Base-by-base conservation (phyloP, 53 echinoderm and acorn worm genomes). In the Echinarachnius parma region DNA sequence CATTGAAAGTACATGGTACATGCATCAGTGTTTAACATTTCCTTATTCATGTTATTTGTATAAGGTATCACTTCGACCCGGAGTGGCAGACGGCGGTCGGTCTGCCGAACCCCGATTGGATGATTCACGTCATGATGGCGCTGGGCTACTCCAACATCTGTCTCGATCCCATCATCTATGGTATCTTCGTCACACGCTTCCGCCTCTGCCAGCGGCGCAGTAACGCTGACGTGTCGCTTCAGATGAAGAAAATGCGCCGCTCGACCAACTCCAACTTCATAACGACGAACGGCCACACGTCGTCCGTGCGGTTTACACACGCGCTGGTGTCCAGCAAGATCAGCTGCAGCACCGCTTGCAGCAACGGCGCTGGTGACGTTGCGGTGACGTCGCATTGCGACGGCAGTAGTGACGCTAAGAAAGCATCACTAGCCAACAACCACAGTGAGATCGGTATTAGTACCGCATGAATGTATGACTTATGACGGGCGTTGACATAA, bases 131-230 rank as follows among this genome's bases (percentile, higher is more conserved):
- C 2, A 34, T 82, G 52, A 60, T 90, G 28, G 84, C 76, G 10
- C 65, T 85, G 9, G 77, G 82, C 14, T 82, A 70, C 66, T 78
- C 86, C 39, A 90, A 90, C 39, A 78, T 79, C 31, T 78, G 82
- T 25, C 49, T 90, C 48, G 90, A 90, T 39, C 90, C 90, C 7
- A 78, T 90, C 34, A 82, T 90, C 47, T 90, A 90, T 71, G 90
- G 90, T 9, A 82, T 90, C 48, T 90, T 90, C 49, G 78, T 82
- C 48, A 86, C 86, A 49, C 77, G 79, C 53, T 69, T 69, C 34
- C 32, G 70, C 20, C 34, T 53, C 53, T 69, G 70, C 53, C 52
- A 24, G 0, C 53, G 70, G 26, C 70, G 53, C 53, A 32, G 34
- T 34, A 69, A 69, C 15, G 31, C 70, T 36, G 37, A 31, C 30